Conservation (phyloP, 2,797 vertebrate species). For the Cheirogaleus major region DNA sequence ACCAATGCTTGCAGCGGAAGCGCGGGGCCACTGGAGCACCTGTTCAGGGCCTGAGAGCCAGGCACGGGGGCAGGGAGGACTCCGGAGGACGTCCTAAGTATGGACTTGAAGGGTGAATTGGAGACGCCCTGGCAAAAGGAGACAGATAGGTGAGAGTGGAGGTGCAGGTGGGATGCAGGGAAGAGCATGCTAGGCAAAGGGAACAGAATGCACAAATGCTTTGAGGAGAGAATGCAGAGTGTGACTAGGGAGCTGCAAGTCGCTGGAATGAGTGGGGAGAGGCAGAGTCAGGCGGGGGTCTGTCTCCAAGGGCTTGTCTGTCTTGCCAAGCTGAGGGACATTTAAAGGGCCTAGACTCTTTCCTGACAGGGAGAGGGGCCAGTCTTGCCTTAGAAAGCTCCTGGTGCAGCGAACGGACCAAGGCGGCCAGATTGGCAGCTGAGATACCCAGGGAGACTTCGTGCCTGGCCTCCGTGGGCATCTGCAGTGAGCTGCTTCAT, state of each 20-base stretch:
- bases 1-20: fast-evolving
- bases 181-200: neutral
- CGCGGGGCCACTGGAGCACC: neutral
- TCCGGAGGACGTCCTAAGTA: too few species aligned
- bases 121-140: neutral
- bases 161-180: neutral
- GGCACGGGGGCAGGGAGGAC: neutral
- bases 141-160: neutral
- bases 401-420: neutral
- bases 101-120: neutral
- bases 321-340: too few species aligned
- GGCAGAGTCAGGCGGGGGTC: neutral
- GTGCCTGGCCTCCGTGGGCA: neutral
- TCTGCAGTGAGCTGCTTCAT: neutral
- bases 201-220: neutral
- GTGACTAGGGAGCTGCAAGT: neutral
- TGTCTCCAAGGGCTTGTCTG: neutral
- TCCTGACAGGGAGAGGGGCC: neutral
- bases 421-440: neutral
- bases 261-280: fast-evolving
- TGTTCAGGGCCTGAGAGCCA: neutral
- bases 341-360: neutral
- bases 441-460: neutral
- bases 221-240: neutral
- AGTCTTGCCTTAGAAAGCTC: neutral